These are phyloP conservation scores for Miltochrista miniata DNA, from an alignment of 2,888 invertebrate genomes.

Conservation along the genomic window DNA sequence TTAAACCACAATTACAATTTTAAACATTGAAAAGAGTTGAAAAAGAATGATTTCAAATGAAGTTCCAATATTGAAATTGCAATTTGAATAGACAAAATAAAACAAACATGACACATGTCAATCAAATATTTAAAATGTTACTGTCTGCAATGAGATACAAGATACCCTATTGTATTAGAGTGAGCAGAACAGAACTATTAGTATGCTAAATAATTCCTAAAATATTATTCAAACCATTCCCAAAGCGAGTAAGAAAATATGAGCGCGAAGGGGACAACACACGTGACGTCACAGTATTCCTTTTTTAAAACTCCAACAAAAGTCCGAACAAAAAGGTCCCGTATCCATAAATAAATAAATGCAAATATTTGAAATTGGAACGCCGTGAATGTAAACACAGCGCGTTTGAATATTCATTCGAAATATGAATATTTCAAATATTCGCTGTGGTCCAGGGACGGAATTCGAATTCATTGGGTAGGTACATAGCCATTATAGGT, in stretches of 20 bases:
- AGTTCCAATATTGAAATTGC: conserved; percentile 31
- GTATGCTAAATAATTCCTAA: conserved; percentile 1
- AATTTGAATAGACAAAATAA: conserved; percentile 34
- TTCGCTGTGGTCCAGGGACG: conserved; percentile 57
- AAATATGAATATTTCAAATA: conserved; percentile 80
- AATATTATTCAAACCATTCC: conserved; percentile 18
- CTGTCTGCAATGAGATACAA: conserved; percentile 5
- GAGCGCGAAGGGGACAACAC: conserved; percentile 10
- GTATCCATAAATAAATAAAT: conserved; percentile 79
- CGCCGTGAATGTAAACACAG: conserved; percentile 81
- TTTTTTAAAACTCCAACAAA: conserved; percentile 48
- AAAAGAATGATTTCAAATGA: conserved; percentile 15
- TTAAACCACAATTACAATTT: no score
- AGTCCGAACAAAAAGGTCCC: conserved; percentile 61
- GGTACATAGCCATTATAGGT: conserved; percentile 23
- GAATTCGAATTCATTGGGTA: conserved; percentile 75
- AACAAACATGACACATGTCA: conserved; percentile 48
- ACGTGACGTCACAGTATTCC: conserved; percentile 11
- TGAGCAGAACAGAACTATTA: conserved; percentile 9
- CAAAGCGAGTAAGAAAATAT: conserved; percentile 15
- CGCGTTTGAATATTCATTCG: conserved; percentile 80
- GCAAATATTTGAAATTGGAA: conserved; percentile 82
- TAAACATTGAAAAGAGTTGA: conserved; percentile 23
- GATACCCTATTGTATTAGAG: background rate
- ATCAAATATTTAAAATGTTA: conserved; percentile 44